Evolutionary conservation across 1,140 invertebrate species (phyloP), one percentile per base, ranked within the genome.

Genomic region (Apis cerana): DNA sequence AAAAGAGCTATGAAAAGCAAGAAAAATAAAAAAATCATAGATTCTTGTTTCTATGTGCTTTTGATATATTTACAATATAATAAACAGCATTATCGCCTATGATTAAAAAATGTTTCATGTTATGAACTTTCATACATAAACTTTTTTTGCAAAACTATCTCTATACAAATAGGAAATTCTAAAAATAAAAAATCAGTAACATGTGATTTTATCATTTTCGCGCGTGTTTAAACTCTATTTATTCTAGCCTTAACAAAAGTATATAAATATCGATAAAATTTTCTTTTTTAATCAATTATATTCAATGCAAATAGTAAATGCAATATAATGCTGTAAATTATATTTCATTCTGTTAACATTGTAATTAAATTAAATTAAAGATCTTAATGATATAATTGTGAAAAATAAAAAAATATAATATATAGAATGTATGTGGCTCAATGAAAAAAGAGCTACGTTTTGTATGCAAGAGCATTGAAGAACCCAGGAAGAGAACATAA

Each of bases 11-110:
- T 59, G 15, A 50, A 48, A 69, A 15, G n/a, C 21, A 4, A 43
- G 50, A 7, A 43, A 12, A 8, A 23, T 8, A 9, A 33, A 59
- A 48, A 59, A 70, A 79, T 56, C 23, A 54, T 75, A 82, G 65
- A 81, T 72, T 56, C 21, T 7, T 23, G 11, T 5, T 13, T 56
- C 7, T 54, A 43, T 17, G 9, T 19, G 59, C 27, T 71, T 19
- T 13, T n/a, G 23, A 59, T 78, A 64, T 33, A 54, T 19, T 33
- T 2, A 48, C 13, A 17, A 61, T 54, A 48, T 59, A 65, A 61
- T 56, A 86, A 77, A 74, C 19, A 69, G 78, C 50, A 23, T 65
- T 86, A 86, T 85, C 70, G 27, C 27, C 0, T 19, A 13, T 64
- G 52, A 75, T 85, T 78, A 43, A n/a, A 43, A n/a, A 48, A 8